Conservation (phyloP, 2,888 invertebrate species). For the Epiblema foenella region DNA sequence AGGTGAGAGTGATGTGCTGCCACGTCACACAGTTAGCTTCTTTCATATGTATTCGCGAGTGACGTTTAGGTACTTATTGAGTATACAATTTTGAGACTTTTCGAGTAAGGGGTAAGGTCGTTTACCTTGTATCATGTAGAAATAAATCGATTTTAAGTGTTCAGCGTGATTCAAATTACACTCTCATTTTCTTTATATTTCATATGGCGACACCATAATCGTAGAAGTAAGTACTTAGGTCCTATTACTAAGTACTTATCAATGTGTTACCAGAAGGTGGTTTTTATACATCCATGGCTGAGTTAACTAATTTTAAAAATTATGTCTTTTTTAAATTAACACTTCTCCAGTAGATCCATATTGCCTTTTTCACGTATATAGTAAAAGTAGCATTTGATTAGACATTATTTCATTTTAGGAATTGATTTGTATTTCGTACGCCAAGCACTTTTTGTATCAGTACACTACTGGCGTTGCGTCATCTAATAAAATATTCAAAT, state of each 20-base stretch:
- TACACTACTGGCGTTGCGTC: constrained; percentile 7
- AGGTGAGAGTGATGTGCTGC: constrained; percentile 23
- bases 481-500: constrained; percentile 17
- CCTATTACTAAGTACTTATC: neutral
- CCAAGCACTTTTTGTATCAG: neutral
- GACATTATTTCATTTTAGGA: neutral
- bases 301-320: no score
- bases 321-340: no score
- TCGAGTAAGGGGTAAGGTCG: neutral
- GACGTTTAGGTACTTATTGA: neutral
- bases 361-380: no score
- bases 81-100: neutral
- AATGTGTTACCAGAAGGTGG: no score
- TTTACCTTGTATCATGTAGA: neutral
- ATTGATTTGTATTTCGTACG: constrained; percentile 1
- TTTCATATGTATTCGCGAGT: constrained; percentile 10
- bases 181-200: constrained; percentile 2
- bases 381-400: neutral
- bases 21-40: constrained; percentile 13
- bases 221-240: neutral
- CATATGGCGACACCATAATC: neutral
- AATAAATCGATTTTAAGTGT: neutral
- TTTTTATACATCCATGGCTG: no score
- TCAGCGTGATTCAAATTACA: neutral
- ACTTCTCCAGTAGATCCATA: no score